phyloP scores from a whole-genome alignment of 2,888 invertebrate genomes.

The Bembecia ichneumoniformis region DNA sequence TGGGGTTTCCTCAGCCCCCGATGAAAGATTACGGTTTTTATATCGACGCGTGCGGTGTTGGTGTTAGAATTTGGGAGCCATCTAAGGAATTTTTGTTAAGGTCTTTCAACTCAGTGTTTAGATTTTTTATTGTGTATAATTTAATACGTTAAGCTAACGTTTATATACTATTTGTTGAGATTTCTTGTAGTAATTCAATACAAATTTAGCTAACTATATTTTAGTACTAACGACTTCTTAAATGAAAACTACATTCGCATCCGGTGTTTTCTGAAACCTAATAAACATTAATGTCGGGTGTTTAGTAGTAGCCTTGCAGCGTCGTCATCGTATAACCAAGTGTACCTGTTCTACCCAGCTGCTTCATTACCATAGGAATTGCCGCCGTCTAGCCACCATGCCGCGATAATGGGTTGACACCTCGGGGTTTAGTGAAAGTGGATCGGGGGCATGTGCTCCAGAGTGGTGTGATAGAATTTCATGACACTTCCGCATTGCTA shows the following conservation, averaged over 20 bases:
- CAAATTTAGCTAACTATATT: no score
- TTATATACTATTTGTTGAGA: no score
- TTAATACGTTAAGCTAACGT: no score
- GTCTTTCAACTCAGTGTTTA: background rate
- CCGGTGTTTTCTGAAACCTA: slow-evolving; percentile 42
- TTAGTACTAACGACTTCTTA: background rate
- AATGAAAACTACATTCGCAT: background rate
- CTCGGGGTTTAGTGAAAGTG: slow-evolving; percentile 50
- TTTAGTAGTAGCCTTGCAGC: slow-evolving; percentile 32
- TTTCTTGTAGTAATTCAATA: no score
- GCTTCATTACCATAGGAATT: slow-evolving; percentile 60
- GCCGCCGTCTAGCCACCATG: slow-evolving; percentile 37
- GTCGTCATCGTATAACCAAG: background rate
- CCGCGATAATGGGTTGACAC: slow-evolving; percentile 45
- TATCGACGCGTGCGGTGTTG: slow-evolving; percentile 11
- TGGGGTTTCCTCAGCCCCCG: slow-evolving; percentile 65
- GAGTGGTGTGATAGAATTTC: background rate
- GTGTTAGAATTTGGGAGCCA: background rate
- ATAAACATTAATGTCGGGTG: slow-evolving; percentile 36
- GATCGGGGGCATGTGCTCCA: slow-evolving; percentile 8
- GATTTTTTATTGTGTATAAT: no score
- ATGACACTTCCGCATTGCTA: background rate
- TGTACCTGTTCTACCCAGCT: slow-evolving; percentile 24
- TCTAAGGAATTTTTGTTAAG: background rate
- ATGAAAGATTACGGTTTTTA: slow-evolving; percentile 37